Percentiles rank a stretch among this genome's conserved stretches.
Evolutionary conservation across 2,888 invertebrate genomes (phyloP).

Genomic region (Rhamnusium bicolor): DNA sequence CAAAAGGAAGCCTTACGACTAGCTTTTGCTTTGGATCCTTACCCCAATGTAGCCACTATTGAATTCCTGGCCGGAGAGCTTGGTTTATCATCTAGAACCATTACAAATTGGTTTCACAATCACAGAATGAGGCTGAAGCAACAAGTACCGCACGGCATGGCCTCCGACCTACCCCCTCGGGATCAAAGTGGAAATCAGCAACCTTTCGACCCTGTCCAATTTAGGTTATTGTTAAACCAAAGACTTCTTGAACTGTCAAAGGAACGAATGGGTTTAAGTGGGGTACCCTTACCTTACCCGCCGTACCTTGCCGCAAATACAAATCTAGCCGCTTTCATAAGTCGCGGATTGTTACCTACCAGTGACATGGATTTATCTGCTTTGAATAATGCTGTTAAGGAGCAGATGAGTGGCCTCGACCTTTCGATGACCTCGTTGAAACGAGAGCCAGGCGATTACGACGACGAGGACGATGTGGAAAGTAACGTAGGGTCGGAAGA

Average conservation of each 20-base stretch:
- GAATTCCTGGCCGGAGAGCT: constrained; percentile 95
- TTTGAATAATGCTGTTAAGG: constrained; percentile 74
- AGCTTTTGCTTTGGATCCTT: constrained; percentile 96
- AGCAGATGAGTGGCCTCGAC: constrained; percentile 89
- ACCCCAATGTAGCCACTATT: constrained; percentile 96
- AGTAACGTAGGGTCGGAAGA: constrained; percentile 84
- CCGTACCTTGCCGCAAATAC: constrained; percentile 86
- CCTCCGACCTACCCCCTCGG: constrained; percentile 82
- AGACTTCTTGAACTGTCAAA: constrained; percentile 90
- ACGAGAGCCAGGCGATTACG: constrained; percentile 84
- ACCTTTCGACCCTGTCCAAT: constrained; percentile 94
- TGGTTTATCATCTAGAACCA: constrained; percentile 93
- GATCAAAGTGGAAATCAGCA: constrained; percentile 79
- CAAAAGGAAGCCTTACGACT: constrained; percentile 96
- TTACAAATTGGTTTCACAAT: constrained; percentile 99
- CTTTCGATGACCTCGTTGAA: constrained; percentile 89
- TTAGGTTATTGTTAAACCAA: constrained; percentile 90
- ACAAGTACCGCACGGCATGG: constrained; percentile 76
- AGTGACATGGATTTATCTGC: constrained; percentile 75
- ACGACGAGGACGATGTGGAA: constrained; percentile 85
- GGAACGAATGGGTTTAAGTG: constrained; percentile 85
- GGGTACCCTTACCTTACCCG: constrained; percentile 83
- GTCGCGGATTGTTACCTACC: constrained; percentile 78
- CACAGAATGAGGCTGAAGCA: constrained; percentile 89
- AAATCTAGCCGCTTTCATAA: constrained; percentile 84